Conservation (phyloP, 2,113 vertebrate species). For the Catharus bicknelli region DNA sequence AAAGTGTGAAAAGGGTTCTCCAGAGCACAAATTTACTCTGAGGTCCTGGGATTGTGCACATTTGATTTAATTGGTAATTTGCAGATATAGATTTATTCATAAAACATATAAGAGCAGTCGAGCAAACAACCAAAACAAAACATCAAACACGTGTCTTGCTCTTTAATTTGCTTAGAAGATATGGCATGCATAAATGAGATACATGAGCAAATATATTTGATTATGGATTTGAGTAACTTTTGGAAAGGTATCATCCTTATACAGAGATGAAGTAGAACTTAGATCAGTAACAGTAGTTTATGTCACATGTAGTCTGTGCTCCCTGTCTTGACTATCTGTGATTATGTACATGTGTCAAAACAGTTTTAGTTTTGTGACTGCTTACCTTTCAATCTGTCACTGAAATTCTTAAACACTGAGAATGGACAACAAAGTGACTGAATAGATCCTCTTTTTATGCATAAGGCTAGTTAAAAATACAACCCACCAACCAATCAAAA, state of each 20-base stretch:
- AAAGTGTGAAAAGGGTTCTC: accelerated
- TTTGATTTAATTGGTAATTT: background rate
- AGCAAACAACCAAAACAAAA: background rate
- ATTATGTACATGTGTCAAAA: background rate
- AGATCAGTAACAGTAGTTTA: background rate
- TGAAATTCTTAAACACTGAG: background rate
- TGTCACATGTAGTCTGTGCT: background rate
- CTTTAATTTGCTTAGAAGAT: background rate
- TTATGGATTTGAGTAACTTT: background rate
- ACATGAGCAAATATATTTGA: background rate
- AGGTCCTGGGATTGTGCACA: background rate
- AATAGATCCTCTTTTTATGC: background rate
- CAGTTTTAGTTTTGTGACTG: background rate
- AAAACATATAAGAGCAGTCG: background rate
- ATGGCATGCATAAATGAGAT: background rate
- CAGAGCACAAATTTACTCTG: background rate
- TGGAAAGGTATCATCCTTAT: background rate
- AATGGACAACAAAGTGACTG: background rate
- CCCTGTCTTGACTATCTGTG: background rate
- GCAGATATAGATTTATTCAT: background rate
- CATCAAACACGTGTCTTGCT: accelerated
- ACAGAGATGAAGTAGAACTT: background rate
- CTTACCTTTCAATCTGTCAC: background rate
- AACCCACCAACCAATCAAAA: background rate
- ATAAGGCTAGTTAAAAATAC: background rate